These are phyloP conservation scores for Desmodus rotundus DNA, from an alignment of 2,113 vertebrate genomes.

Conservation along the genomic window DNA sequence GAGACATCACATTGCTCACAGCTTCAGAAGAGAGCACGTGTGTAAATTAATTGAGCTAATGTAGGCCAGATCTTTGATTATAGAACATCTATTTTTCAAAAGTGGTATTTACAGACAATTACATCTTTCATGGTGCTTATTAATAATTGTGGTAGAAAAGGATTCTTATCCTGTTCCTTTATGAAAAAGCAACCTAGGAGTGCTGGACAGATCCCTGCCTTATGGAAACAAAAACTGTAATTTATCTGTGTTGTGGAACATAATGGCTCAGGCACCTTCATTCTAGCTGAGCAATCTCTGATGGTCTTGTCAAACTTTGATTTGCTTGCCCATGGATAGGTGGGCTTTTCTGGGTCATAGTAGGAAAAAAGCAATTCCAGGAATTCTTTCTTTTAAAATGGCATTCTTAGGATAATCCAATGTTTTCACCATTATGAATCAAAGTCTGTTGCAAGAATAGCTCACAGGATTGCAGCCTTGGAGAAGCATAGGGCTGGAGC, in stretches of 20 bases:
- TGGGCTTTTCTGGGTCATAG: constrained; percentile 64
- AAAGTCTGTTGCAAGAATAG: constrained; percentile 67
- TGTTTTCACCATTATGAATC: constrained; percentile 68
- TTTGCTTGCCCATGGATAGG: constrained; percentile 8
- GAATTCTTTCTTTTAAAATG: constrained; percentile 60
- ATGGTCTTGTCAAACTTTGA: neutral
- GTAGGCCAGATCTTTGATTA: neutral
- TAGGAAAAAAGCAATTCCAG: constrained; percentile 55
- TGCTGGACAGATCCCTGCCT: neutral
- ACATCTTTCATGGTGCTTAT: neutral
- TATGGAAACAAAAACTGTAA: neutral
- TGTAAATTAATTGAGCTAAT: constrained; percentile 35
- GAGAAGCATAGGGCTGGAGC: constrained; percentile 59
- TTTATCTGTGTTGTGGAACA: neutral
- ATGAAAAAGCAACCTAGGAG: neutral
- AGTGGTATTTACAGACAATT: neutral
- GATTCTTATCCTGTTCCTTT: neutral
- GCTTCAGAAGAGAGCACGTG: neutral
- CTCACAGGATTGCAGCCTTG: constrained; percentile 69
- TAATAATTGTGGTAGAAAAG: neutral
- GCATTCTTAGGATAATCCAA: constrained; percentile 72
- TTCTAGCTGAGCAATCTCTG: neutral
- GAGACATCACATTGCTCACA: neutral
- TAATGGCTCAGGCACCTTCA: neutral
- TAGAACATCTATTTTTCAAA: constrained; percentile 9